Percentiles rank a stretch among this genome's conserved stretches.
Conservation (phyloP, 2,888 invertebrate genomes). For the Drosophila anomelani region DNA sequence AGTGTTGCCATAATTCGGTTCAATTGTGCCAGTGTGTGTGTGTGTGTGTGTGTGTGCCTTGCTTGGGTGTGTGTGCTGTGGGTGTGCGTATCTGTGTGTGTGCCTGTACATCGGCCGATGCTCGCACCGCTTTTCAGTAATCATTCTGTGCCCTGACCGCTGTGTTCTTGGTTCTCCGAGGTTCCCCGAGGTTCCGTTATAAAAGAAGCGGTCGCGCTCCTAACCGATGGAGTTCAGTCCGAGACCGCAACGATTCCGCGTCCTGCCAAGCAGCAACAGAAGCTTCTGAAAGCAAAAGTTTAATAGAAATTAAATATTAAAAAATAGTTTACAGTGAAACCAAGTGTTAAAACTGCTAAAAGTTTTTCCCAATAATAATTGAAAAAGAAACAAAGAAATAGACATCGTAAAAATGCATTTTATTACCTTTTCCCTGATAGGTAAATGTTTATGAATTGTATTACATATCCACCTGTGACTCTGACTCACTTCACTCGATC, state of each 20-base stretch:
- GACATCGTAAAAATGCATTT: conserved; percentile 29
- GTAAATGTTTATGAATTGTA: conserved; percentile 27
- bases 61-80: conserved; percentile 13
- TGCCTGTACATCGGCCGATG: conserved; percentile 59
- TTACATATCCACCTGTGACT: background rate
- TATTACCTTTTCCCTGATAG: conserved; percentile 26
- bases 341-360: conserved; percentile 30
- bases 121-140: conserved; percentile 79
- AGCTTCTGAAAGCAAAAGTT: conserved; percentile 8
- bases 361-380: background rate
- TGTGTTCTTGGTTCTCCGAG: conserved; percentile 62
- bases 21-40: conserved; percentile 46
- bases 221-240: conserved; percentile 69
- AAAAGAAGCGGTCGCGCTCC: conserved; percentile 63
- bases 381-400: background rate
- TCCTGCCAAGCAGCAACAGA: conserved; percentile 54
- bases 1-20: conserved; percentile 62
- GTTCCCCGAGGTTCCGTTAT: conserved; percentile 55
- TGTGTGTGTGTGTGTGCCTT: conserved; percentile 25
- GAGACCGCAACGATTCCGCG: conserved; percentile 57
- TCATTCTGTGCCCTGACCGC: conserved; percentile 80
- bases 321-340: conserved; percentile 17
- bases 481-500: conserved; percentile 16
- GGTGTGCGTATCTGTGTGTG: conserved; percentile 37
- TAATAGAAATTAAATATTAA: background rate